A percentile compares a stretch with the other conserved stretches of the same genome.
phyloP scores from a whole-genome alignment of 2,797 vertebrate genomes.

The Channallabes apus region DNA sequence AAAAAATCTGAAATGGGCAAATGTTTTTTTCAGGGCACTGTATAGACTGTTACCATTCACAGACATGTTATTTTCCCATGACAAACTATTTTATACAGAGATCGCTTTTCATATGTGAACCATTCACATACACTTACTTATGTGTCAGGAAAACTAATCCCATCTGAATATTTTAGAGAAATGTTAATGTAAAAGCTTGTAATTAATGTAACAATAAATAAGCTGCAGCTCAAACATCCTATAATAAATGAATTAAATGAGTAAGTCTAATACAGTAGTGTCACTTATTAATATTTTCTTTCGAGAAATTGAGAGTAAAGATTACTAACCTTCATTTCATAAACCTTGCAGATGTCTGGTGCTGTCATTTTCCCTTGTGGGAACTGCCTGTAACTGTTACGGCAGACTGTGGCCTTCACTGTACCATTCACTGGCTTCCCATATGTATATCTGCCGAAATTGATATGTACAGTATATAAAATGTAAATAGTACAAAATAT shows the following conservation, averaged over 20 bases:
- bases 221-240: too few species aligned
- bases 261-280: too few species aligned
- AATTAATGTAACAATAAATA: not conserved
- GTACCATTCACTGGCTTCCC: slow-evolving; percentile 72
- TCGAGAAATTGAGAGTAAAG: not conserved
- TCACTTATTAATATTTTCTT: too few species aligned
- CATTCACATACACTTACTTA: too few species aligned
- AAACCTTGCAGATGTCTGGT: slow-evolving; percentile 59
- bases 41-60: not conserved
- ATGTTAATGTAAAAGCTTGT: not conserved
- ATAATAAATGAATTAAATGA: too few species aligned
- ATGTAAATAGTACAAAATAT: not conserved
- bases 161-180: not conserved
- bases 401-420: slow-evolving; percentile 62
- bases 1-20: too few species aligned
- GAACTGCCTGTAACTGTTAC: slow-evolving; percentile 17
- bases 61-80: not conserved
- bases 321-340: slow-evolving; percentile 61
- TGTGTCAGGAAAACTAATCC: too few species aligned
- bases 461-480: too few species aligned
- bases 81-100: not conserved
- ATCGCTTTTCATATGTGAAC: too few species aligned
- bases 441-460: slow-evolving; percentile 71
- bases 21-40: too few species aligned
- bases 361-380: accelerated